These are phyloP conservation scores for Neotragus pygmaeus DNA, from an alignment of 2,113 vertebrate genomes.

Conservation along the genomic window DNA sequence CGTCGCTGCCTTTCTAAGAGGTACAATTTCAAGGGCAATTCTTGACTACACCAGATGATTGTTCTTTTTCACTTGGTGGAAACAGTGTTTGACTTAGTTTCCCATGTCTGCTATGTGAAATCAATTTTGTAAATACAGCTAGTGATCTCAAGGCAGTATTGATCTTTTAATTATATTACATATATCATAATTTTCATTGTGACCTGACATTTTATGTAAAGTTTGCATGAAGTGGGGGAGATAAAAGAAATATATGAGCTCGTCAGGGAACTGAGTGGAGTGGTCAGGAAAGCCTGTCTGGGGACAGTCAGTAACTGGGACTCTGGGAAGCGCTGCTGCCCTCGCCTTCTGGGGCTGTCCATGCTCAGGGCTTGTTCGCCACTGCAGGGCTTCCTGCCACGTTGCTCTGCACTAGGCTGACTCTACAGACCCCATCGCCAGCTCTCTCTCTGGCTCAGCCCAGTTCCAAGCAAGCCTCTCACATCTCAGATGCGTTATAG, in stretches of 20 bases:
- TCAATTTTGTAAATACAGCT: neutral
- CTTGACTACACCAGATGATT: neutral
- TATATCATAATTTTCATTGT: neutral
- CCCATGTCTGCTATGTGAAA: neutral
- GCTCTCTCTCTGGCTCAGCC: neutral
- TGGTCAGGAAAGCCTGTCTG: neutral
- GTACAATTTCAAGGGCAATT: neutral
- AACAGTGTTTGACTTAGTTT: slow-evolving; percentile 4
- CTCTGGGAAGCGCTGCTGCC: neutral
- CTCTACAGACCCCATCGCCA: neutral
- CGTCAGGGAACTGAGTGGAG: neutral
- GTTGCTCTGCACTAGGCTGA: neutral
- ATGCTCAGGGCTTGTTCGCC: neutral
- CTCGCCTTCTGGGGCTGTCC: neutral
- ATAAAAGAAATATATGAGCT: neutral
- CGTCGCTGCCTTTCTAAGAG: neutral
- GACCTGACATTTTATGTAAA: neutral
- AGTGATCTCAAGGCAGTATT: neutral
- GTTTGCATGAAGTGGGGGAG: neutral
- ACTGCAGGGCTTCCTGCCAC: neutral
- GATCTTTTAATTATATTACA: neutral
- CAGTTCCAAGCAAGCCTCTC: neutral
- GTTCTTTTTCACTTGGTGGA: neutral
- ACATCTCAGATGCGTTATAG: neutral
- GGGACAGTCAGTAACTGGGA: neutral